These are phyloP conservation scores for Alfaro cultratus DNA, from an alignment of 2,797 vertebrate species.

Conservation along the genomic window DNA sequence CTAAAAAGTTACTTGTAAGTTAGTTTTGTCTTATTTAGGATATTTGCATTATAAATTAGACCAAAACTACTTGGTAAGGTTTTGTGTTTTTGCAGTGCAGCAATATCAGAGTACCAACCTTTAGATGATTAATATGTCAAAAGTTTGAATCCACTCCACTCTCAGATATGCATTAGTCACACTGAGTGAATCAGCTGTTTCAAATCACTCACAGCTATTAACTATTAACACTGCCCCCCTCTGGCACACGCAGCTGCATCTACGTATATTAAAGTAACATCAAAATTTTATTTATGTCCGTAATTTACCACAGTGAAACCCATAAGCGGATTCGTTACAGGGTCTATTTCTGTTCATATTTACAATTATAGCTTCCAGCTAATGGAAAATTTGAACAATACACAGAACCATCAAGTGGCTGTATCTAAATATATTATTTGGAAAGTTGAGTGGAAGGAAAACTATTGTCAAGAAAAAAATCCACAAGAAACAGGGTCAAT, in stretches of 20 bases:
- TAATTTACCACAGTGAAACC: neutral
- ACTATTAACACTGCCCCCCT: constrained; percentile 72
- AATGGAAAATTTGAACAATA: neutral
- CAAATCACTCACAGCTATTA: constrained; percentile 22
- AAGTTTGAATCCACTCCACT: neutral
- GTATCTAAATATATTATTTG: neutral
- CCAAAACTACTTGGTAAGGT: too few species aligned
- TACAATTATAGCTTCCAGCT: neutral
- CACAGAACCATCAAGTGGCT: neutral
- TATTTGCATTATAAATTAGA: too few species aligned
- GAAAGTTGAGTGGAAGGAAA: neutral
- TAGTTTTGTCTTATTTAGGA: too few species aligned
- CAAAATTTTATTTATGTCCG: neutral
- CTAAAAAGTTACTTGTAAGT: too few species aligned
- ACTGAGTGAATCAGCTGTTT: constrained; percentile 28
- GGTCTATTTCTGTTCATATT: neutral
- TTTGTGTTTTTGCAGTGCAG: too few species aligned
- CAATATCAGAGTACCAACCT: neutral
- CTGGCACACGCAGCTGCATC: constrained; percentile 36
- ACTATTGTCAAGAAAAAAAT: neutral
- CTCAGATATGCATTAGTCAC: neutral
- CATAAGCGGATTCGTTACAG: neutral
- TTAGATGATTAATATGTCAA: neutral
- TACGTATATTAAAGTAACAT: neutral
- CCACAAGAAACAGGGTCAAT: neutral